Evolutionary conservation across 1,140 invertebrate genomes (phyloP).

Genomic region (Zaprionus lachaisei): DNA sequence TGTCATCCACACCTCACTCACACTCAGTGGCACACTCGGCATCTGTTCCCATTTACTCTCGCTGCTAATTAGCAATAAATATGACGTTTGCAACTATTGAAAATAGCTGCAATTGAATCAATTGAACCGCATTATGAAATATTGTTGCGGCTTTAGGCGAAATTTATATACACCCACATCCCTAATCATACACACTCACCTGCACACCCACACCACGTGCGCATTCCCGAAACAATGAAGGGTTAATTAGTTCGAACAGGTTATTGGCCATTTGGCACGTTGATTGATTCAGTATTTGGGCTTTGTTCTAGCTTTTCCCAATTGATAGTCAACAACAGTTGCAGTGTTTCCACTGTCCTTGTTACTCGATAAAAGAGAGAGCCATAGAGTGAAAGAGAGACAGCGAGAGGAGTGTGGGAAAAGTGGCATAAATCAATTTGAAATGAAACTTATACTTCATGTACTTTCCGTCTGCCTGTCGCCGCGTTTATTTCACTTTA

Average conservation of each 20-base stretch:
- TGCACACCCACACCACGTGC: not conserved
- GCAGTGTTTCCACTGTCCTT: not conserved
- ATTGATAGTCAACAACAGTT: not conserved
- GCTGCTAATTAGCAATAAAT: constrained; percentile 76
- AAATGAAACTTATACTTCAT: constrained; percentile 78
- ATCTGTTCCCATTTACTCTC: constrained; percentile 30
- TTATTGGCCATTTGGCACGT: constrained; percentile 28
- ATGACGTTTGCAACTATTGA: constrained; percentile 53
- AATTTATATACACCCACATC: constrained; percentile 8
- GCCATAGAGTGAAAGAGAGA: not conserved
- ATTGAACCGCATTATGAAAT: constrained; percentile 52
- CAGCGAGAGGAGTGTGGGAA: not conserved
- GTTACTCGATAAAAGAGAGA: not conserved
- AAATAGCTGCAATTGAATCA: constrained; percentile 56
- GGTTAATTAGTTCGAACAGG: constrained; percentile 38
- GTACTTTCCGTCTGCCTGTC: constrained; percentile 57
- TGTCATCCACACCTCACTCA: constrained; percentile 36
- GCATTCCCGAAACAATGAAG: constrained; percentile 26
- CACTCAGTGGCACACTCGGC: not conserved
- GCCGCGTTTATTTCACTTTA: constrained; percentile 36
- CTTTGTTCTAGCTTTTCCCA: not conserved
- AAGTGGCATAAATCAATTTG: constrained; percentile 74
- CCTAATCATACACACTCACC: not conserved
- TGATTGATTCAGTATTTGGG: not conserved
- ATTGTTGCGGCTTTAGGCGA: constrained; percentile 37